Evolutionary conservation across 2,113 vertebrate species (phyloP), one percentile per base, ranked within the genome.

Genomic region (Oryzias celebensis): DNA sequence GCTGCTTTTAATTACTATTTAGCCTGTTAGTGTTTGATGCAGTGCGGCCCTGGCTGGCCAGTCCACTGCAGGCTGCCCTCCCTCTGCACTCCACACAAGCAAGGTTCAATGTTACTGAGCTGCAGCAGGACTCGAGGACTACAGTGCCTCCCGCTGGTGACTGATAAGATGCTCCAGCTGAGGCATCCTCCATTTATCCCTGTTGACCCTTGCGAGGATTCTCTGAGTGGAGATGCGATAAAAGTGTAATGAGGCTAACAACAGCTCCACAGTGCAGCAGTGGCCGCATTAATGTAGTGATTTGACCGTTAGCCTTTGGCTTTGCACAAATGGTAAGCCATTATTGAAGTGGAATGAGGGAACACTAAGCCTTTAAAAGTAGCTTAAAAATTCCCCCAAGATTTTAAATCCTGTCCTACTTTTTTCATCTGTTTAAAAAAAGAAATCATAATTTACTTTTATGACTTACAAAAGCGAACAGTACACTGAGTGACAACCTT

Each of bases 1-100:
- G 44, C 64, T 22, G 62, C 68, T 76, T 55, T 75, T 46, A 63
- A 73, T 81, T 81, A 83, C 86, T 87, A 78, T 84, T 83, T 77
- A 52, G 58, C 71, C 75, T 65, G 68, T 75, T 74, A 75, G 84
- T 78, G 72, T 88, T 88, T 89, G 88, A 89, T 89, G 88, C 88
- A 88, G 74, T 88, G 85, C 88, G 83, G 86, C 76, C 86, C 64
- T 77, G 73, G 80, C 80, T 81, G 82, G 72, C 76, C 81, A 80
- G 82, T 81, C 71, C 81, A 81, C 87, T 86, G 82, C 87, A 84
- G 84, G 84, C 85, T 71, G 73, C 87, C 36, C 36, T 80, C 83
- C 80, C 81, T 75, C 72, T 77, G 55, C 67, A 63, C 73, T 79
- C 75, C 63, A 70, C 72, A 75, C 60, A 12, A 36, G 36, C 36